phyloP scores from a whole-genome alignment of 2,888 invertebrate species.

The Zonitis immaculata region DNA sequence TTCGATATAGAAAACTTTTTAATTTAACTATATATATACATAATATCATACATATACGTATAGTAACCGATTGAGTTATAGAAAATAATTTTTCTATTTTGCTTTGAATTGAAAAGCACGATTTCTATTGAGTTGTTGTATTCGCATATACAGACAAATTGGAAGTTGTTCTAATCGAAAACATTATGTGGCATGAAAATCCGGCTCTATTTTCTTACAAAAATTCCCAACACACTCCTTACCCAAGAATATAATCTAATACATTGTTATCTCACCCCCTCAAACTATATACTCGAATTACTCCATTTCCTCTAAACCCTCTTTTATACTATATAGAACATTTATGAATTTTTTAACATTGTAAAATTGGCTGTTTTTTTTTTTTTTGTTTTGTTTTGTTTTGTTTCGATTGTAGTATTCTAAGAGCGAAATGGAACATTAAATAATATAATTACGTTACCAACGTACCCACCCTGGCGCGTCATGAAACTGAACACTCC shows the following conservation, averaged over 20 bases:
- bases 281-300: neutral
- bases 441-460: conserved; percentile 21
- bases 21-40: neutral
- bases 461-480: conserved; percentile 17
- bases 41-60: too few relatives aligned
- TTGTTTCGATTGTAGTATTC: neutral
- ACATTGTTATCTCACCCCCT: neutral
- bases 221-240: neutral
- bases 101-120: too few relatives aligned
- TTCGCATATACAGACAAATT: too few relatives aligned
- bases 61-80: too few relatives aligned
- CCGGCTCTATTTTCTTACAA: neutral
- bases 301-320: neutral
- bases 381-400: too few relatives aligned
- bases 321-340: neutral
- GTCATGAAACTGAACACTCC: conserved; percentile 35
- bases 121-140: too few relatives aligned
- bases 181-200: too few relatives aligned
- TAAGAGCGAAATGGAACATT: conserved; percentile 7
- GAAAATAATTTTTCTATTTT: too few relatives aligned
- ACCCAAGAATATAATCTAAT: neutral
- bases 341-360: neutral
- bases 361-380: neutral
- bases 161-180: too few relatives aligned
- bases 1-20: neutral